Evolutionary conservation across 1,140 invertebrate species (phyloP).

Genomic region (Plectrocnemia conspersa): DNA sequence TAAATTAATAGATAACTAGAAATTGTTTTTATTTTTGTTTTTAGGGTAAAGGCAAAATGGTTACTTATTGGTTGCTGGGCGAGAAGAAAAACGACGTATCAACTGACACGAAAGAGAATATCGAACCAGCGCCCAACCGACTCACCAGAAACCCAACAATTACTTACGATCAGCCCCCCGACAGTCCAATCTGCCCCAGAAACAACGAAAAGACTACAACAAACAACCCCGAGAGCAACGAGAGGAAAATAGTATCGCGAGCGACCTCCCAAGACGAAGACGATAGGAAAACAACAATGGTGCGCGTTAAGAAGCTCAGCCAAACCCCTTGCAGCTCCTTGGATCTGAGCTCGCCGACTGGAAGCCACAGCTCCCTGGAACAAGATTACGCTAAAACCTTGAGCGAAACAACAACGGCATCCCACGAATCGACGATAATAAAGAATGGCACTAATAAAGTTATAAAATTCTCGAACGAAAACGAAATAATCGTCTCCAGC

Average conservation of each 20-base stretch:
- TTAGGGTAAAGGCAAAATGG: constrained; percentile 84
- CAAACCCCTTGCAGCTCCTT: constrained; percentile 30
- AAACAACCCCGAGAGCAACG: constrained; percentile 3
- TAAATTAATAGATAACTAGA: no score
- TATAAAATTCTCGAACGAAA: constrained; percentile 4
- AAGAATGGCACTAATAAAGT: constrained; percentile 28
- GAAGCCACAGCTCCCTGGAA: constrained; percentile 32
- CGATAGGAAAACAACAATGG: constrained; percentile 11
- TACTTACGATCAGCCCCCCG: constrained; percentile 31
- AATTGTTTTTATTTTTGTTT: constrained; percentile 36
- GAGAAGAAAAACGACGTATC: constrained; percentile 44
- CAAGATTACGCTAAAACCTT: constrained; percentile 20
- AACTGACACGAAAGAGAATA: constrained; percentile 2
- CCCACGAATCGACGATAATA: constrained; percentile 3
- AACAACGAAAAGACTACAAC: constrained; percentile 10
- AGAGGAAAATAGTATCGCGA: constrained; percentile 9
- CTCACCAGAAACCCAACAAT: constrained; percentile 32
- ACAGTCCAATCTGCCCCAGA: constrained; percentile 30
- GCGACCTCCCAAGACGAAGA: constrained; percentile 28
- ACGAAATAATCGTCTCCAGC: constrained; percentile 47
- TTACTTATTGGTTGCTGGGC: constrained; percentile 86
- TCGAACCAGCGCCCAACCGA: constrained; percentile 15
- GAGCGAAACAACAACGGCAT: constrained; percentile 14
- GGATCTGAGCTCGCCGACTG: constrained; percentile 30
- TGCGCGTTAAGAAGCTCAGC: constrained; percentile 23